A percentile compares a stretch with the other conserved stretches of the same genome.
phyloP scores from a whole-genome alignment of 2,113 vertebrate genomes.

The Melanerpes aurifrons region DNA sequence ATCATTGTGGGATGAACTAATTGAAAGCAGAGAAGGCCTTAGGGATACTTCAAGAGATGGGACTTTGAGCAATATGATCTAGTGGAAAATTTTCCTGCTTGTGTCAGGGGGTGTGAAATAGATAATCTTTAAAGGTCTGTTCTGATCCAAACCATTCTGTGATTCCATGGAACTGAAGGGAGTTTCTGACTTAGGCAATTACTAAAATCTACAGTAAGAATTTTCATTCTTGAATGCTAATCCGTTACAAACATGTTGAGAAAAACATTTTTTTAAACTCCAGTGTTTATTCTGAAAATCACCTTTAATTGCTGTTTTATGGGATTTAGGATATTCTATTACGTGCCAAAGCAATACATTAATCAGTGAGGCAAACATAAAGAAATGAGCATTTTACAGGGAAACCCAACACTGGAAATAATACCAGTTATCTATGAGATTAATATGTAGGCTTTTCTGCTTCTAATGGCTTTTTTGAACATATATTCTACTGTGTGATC shows the following conservation, averaged over 20 bases:
- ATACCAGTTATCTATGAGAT: background rate
- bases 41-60: background rate
- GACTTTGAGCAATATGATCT: background rate
- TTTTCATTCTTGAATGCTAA: background rate
- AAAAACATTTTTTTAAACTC: background rate
- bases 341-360: background rate
- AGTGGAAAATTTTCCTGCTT: background rate
- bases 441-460: background rate
- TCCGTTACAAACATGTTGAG: background rate
- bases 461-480: background rate
- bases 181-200: background rate
- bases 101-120: background rate
- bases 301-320: background rate
- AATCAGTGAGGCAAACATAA: conserved; percentile 9
- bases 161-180: background rate
- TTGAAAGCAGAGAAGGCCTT: background rate
- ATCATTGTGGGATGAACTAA: background rate
- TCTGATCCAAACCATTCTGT: background rate
- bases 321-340: background rate
- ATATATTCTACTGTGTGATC: background rate
- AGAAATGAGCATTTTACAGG: conserved; percentile 4
- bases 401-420: background rate
- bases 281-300: background rate
- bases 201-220: background rate
- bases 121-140: background rate